A percentile compares a stretch with the other conserved stretches of the same genome.
Conservation (phyloP, 92 coral and sea anemone species). For the Umimayanthus kanabou region DNA sequence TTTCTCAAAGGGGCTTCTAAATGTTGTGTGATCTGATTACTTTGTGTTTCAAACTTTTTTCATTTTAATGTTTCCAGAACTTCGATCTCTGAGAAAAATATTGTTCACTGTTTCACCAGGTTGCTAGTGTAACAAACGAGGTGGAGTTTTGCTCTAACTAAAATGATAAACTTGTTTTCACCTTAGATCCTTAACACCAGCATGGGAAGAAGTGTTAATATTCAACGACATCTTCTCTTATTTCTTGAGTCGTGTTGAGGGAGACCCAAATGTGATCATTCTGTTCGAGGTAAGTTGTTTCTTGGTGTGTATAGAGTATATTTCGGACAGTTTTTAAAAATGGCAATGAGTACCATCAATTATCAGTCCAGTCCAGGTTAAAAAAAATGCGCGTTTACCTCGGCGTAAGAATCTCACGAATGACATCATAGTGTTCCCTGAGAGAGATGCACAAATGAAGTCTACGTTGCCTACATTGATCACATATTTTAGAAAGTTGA, state of each 20-base stretch:
- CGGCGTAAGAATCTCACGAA: too few species aligned
- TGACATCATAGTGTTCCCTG: too few species aligned
- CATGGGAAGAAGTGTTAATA: slow-evolving; percentile 94
- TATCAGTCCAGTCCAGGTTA: too few species aligned
- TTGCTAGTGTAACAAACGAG: not conserved
- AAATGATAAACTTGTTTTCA: not conserved
- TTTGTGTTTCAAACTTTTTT: not conserved
- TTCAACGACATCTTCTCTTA: slow-evolving; percentile 92
- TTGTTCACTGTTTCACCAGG: not conserved
- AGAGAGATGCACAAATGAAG: too few species aligned
- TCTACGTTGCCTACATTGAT: too few species aligned
- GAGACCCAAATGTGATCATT: slow-evolving; percentile 90
- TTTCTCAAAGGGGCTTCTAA: too few species aligned
- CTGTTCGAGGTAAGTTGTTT: slow-evolving; percentile 83
- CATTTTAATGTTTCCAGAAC: too few species aligned
- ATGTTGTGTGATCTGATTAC: not conserved
- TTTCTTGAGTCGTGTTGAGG: slow-evolving; percentile 76
- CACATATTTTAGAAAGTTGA: too few species aligned
- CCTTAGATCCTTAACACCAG: slow-evolving; percentile 82
- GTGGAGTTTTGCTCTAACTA: not conserved
- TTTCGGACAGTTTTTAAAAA: not conserved
- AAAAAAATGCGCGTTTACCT: too few species aligned
- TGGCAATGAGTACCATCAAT: not conserved
- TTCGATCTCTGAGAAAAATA: not conserved
- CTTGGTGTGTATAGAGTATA: not conserved